A percentile compares a stretch with the other conserved stretches of the same genome.
Conservation (phyloP, 2,888 invertebrate species). For the Stenodema calcarata region DNA sequence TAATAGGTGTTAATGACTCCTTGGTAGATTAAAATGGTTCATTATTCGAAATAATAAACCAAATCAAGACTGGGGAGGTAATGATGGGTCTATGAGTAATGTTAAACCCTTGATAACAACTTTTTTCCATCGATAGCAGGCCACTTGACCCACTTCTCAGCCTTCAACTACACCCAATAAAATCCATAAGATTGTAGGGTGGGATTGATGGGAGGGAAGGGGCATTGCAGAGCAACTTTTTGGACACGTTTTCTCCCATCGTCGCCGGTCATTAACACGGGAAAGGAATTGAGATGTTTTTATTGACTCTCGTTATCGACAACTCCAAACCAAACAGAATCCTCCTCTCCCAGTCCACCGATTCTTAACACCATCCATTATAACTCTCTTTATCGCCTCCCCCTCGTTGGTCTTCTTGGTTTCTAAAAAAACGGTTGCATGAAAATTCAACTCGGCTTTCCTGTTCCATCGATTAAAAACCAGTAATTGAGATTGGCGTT, state of each 20-base stretch:
- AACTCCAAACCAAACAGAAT: neutral
- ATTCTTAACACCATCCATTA: neutral
- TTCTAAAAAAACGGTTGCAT: neutral
- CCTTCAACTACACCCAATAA: neutral
- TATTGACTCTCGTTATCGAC: conserved; percentile 8
- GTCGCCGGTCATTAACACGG: neutral
- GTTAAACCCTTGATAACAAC: too few species aligned
- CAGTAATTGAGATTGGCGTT: neutral
- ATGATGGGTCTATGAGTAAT: too few species aligned
- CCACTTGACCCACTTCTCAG: neutral
- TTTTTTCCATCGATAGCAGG: too few species aligned
- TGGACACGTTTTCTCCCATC: neutral
- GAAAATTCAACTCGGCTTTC: neutral
- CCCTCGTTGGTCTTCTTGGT: neutral
- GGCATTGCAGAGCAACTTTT: too few species aligned
- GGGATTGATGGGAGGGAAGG: too few species aligned
- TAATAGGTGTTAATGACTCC: too few species aligned
- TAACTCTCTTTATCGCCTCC: neutral
- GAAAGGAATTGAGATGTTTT: neutral
- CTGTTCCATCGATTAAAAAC: neutral
- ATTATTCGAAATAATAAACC: too few species aligned
- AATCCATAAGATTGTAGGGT: neutral
- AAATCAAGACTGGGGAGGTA: too few species aligned
- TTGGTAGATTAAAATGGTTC: too few species aligned
- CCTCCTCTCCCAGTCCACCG: too few species aligned